Evolutionary conservation across 2,113 vertebrate species (phyloP).

Genomic region (Erythrolamprus reginae): DNA sequence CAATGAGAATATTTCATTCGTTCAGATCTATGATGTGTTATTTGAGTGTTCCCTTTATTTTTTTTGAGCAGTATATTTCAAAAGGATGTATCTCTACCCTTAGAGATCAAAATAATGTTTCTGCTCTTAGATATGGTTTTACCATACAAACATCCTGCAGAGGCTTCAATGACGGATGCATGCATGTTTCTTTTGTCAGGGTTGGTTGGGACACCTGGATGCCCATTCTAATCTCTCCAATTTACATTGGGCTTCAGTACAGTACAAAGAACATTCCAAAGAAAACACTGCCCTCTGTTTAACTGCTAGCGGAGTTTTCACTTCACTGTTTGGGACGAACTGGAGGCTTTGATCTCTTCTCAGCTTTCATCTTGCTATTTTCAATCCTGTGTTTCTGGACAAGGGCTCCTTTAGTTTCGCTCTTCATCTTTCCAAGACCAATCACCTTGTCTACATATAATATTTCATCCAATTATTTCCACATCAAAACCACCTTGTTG

Average conservation of each 20-base stretch:
- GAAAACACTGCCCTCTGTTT: neutral
- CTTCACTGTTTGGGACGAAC: neutral
- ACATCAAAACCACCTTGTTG: neutral
- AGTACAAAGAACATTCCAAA: neutral
- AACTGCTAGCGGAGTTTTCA: neutral
- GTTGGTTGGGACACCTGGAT: neutral
- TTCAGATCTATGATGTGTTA: too few relatives aligned
- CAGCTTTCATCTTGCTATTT: constrained; percentile 5
- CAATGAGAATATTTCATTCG: too few relatives aligned
- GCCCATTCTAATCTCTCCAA: neutral
- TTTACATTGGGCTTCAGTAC: neutral
- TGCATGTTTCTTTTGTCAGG: neutral
- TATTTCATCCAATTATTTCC: neutral
- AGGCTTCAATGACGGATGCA: neutral
- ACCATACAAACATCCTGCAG: neutral
- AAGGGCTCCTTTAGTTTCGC: neutral
- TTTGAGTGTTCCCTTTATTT: too few relatives aligned
- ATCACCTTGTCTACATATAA: neutral
- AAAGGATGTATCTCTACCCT: too few relatives aligned
- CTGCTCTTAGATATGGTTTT: neutral
- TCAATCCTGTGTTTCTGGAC: neutral
- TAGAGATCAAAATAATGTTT: too few relatives aligned
- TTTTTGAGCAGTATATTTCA: too few relatives aligned
- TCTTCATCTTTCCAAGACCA: neutral
- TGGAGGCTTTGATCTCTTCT: constrained; percentile 4